Evolutionary conservation across 1,140 invertebrate species (phyloP).

Genomic region (Temnothorax longispinosus): DNA sequence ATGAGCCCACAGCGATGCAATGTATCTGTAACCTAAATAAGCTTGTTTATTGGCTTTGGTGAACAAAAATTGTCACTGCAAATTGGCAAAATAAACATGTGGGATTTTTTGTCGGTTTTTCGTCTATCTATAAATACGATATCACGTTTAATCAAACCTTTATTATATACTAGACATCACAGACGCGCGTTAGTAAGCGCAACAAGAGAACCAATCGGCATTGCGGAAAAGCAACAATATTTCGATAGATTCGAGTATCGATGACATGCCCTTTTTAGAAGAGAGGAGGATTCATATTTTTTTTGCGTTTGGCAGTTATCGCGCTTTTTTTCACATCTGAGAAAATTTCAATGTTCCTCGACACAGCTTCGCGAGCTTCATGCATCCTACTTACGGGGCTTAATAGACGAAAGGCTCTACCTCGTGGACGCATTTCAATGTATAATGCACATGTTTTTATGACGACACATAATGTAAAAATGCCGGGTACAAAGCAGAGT

Average conservation of each 20-base stretch:
- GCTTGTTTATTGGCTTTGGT: no score
- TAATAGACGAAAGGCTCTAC: slow-evolving; percentile 6
- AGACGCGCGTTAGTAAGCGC: no score
- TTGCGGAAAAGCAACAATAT: no score
- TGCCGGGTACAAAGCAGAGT: neutral
- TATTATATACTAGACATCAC: no score
- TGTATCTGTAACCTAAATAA: no score
- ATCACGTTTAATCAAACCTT: neutral
- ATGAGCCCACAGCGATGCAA: no score
- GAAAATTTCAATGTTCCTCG: no score
- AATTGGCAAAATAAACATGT: no score
- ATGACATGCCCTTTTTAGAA: no score
- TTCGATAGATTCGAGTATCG: no score
- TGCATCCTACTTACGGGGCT: neutral
- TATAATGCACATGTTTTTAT: neutral
- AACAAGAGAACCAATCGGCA: no score
- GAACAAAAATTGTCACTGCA: no score
- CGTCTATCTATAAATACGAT: neutral
- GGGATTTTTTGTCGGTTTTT: neutral
- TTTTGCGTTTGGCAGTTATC: neutral
- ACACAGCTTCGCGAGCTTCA: neutral
- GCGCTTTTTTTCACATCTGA: neutral
- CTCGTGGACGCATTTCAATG: slow-evolving; percentile 13
- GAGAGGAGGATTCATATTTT: neutral
- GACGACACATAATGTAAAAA: slow-evolving; percentile 31